phyloP scores from a whole-genome alignment of 2,797 vertebrate species.

The Pangasius macronema region DNA sequence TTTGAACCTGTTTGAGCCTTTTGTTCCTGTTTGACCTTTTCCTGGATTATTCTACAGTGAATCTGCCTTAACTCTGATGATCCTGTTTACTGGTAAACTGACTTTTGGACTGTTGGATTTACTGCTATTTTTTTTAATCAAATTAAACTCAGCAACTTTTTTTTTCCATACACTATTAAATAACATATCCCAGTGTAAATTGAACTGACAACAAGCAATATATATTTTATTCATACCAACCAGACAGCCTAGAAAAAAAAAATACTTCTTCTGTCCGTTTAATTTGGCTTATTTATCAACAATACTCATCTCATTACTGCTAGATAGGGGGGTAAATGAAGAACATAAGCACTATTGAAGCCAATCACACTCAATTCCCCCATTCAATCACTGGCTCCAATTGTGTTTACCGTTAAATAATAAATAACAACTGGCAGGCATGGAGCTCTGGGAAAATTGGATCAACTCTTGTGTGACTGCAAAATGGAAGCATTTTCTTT shows the following conservation, averaged over 20 bases:
- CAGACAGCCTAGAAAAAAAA: background rate
- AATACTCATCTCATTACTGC: slow-evolving; percentile 18
- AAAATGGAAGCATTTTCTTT: slow-evolving; percentile 34
- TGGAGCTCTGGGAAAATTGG: slow-evolving; percentile 24
- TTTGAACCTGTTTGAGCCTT: background rate
- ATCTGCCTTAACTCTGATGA: background rate
- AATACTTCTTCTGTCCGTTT: background rate
- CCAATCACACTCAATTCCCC: slow-evolving; percentile 24
- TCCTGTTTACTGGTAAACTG: background rate
- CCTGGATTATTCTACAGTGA: background rate
- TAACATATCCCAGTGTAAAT: background rate
- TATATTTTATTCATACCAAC: background rate
- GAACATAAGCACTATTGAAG: background rate
- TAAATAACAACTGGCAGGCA: slow-evolving; percentile 30
- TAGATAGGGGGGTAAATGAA: slow-evolving; percentile 20
- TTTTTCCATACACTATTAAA: background rate
- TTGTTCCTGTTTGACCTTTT: background rate
- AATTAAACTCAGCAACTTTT: background rate
- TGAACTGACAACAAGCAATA: background rate
- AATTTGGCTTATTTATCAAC: background rate
- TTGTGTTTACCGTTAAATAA: slow-evolving; percentile 21
- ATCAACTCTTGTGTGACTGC: slow-evolving; percentile 25
- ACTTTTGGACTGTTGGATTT: background rate
- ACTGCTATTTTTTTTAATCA: background rate
- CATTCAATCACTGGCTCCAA: slow-evolving; percentile 1